A percentile compares a stretch with the other conserved stretches of the same genome.
Evolutionary conservation across 1,140 invertebrate species (phyloP).

Genomic region (Aphis gossypii): DNA sequence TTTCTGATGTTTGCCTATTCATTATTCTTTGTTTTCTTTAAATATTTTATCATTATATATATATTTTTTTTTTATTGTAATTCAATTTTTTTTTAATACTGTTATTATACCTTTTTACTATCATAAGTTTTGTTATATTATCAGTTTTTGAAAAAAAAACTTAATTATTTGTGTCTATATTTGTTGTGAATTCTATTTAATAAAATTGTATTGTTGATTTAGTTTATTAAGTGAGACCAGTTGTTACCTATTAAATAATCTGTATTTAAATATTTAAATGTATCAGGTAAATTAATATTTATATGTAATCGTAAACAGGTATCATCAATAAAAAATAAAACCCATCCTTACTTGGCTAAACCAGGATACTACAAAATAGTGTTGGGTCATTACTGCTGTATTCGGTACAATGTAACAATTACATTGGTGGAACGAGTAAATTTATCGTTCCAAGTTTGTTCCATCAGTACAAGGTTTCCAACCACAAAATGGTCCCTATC

Average conservation of each 20-base stretch:
- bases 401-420: too few species aligned
- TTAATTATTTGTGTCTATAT: background rate
- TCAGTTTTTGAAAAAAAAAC: background rate
- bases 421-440: too few species aligned
- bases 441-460: too few species aligned
- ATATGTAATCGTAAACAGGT: too few species aligned
- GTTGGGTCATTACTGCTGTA: too few species aligned
- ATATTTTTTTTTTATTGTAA: background rate
- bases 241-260: background rate
- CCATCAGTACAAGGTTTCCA: too few species aligned
- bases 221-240: background rate
- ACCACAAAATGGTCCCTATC: too few species aligned
- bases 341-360: too few species aligned
- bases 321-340: too few species aligned
- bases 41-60: background rate
- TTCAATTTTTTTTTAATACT: background rate
- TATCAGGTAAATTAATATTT: background rate
- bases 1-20: background rate
- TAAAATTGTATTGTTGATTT: conserved; percentile 16
- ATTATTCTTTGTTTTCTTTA: background rate
- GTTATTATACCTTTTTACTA: background rate
- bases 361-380: too few species aligned
- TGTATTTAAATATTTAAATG: background rate
- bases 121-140: conserved; percentile 41
- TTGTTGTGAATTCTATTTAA: conserved; percentile 41